Conservation (phyloP, 2,888 invertebrate species). For the Tenthredo amoena region DNA sequence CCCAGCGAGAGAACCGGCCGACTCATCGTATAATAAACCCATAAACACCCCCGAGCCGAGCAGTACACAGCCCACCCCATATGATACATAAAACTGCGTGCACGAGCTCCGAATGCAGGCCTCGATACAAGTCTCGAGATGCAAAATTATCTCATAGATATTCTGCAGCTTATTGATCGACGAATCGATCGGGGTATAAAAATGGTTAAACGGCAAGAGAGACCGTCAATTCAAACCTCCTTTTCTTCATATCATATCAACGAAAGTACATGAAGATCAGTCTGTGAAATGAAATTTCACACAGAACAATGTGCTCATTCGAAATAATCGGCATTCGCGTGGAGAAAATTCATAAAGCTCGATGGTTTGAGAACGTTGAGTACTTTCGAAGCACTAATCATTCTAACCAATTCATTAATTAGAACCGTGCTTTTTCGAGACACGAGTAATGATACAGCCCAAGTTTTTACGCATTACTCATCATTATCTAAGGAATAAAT, state of each 20-base stretch:
- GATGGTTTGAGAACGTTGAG: not conserved
- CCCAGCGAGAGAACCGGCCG: slow-evolving; percentile 60
- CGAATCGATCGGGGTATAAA: not conserved
- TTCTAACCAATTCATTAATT: not conserved
- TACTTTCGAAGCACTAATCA: not conserved
- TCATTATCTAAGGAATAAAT: not conserved
- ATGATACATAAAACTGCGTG: slow-evolving; percentile 67
- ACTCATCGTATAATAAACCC: slow-evolving; percentile 76
- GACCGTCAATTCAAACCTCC: not conserved
- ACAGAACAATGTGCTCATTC: not conserved
- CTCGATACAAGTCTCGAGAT: slow-evolving; percentile 53
- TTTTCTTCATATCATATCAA: not conserved
- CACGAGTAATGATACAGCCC: not conserved
- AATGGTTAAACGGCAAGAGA: not conserved
- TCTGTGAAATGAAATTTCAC: not conserved
- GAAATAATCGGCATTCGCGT: not conserved
- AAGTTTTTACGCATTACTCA: not conserved
- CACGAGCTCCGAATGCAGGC: slow-evolving; percentile 57
- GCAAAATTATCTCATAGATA: slow-evolving; percentile 5
- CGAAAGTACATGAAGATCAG: not conserved
- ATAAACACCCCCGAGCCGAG: slow-evolving; percentile 75
- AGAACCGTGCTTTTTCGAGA: not conserved
- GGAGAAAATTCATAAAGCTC: not conserved
- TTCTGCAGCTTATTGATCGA: slow-evolving; percentile 14
- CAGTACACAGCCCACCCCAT: slow-evolving; percentile 57